Percentiles rank a stretch among this genome's conserved stretches.
Evolutionary conservation across 2,797 vertebrate species (phyloP).

Genomic region (Takifugu ocellatus): DNA sequence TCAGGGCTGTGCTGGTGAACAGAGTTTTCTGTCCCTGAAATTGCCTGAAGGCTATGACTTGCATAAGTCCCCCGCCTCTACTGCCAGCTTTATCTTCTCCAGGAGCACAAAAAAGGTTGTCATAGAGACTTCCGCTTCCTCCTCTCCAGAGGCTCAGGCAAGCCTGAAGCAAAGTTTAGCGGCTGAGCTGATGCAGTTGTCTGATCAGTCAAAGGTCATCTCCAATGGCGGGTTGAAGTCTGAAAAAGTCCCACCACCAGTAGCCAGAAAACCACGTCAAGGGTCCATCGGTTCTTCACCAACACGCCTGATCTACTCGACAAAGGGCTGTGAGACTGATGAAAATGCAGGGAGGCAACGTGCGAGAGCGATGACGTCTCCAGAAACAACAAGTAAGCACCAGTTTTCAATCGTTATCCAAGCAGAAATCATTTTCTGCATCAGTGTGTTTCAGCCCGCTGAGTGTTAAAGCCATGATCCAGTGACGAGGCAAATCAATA

Average conservation of each 20-base stretch:
- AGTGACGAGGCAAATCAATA: conserved; percentile 19
- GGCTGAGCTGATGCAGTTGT: conserved; percentile 82
- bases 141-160: conserved; percentile 78
- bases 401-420: not conserved
- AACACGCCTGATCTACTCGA: conserved; percentile 31
- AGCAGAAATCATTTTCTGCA: not conserved
- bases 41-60: conserved; percentile 56
- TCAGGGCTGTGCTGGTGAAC: conserved; percentile 38
- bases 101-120: conserved; percentile 87
- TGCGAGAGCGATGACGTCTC: conserved; percentile 51
- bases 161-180: conserved; percentile 84
- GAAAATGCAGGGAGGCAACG: conserved; percentile 36
- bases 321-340: conserved; percentile 66
- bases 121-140: conserved; percentile 74
- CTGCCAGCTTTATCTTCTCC: conserved; percentile 95
- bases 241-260: conserved; percentile 86
- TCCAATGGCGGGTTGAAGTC: conserved; percentile 70
- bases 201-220: conserved; percentile 71
- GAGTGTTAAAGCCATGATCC: conserved; percentile 19
- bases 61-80: conserved; percentile 83
- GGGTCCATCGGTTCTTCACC: conserved; percentile 47
- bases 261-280: conserved; percentile 86
- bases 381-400: conserved; percentile 63
- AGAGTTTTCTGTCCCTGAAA: conserved; percentile 41
- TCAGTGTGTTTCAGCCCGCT: conserved; percentile 14